Conservation (phyloP, 2,888 invertebrate genomes). For the Drosophila planitibia region DNA sequence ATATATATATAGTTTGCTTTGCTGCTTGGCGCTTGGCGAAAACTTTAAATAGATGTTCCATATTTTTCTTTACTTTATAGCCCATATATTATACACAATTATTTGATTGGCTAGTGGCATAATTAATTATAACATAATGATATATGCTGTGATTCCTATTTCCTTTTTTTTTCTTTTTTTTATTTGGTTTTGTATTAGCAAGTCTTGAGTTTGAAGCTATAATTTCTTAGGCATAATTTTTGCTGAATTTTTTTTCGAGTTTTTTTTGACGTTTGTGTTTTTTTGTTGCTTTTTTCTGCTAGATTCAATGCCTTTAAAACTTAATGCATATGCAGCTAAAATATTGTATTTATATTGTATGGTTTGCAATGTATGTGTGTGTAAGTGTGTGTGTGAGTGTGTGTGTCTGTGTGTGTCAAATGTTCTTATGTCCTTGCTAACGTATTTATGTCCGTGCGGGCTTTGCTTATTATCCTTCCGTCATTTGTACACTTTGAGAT, state of each 20-base stretch:
- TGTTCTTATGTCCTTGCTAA: conserved; percentile 16
- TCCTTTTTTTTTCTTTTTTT: neutral
- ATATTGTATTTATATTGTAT: conserved; percentile 37
- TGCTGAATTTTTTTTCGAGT: conserved; percentile 31
- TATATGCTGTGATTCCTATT: conserved; percentile 35
- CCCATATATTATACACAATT: conserved; percentile 78
- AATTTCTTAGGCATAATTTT: conserved; percentile 70
- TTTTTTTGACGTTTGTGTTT: conserved; percentile 6
- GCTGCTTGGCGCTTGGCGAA: conserved; percentile 15
- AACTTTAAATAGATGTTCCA: neutral
- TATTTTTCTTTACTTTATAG: conserved; percentile 34
- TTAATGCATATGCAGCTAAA: conserved; percentile 59
- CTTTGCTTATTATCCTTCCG: conserved; percentile 46
- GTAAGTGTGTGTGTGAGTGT: neutral
- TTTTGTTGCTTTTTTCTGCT: conserved; percentile 13
- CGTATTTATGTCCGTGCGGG: conserved; percentile 31
- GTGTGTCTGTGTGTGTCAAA: conserved; percentile 2
- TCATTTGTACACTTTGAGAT: conserved; percentile 48
- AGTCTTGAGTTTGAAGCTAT: conserved; percentile 76
- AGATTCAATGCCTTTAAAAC: conserved; percentile 50
- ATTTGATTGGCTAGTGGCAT: conserved; percentile 78
- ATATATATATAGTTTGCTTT: conserved; percentile 10
- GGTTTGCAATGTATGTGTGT: conserved; percentile 9
- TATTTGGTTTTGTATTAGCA: conserved; percentile 56
- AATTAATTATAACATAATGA: conserved; percentile 63